A percentile compares a stretch with the other conserved stretches of the same genome.
These are phyloP conservation scores for Megalonaias nervosa DNA, from an alignment of 1,140 invertebrate genomes.

Conservation along the genomic window DNA sequence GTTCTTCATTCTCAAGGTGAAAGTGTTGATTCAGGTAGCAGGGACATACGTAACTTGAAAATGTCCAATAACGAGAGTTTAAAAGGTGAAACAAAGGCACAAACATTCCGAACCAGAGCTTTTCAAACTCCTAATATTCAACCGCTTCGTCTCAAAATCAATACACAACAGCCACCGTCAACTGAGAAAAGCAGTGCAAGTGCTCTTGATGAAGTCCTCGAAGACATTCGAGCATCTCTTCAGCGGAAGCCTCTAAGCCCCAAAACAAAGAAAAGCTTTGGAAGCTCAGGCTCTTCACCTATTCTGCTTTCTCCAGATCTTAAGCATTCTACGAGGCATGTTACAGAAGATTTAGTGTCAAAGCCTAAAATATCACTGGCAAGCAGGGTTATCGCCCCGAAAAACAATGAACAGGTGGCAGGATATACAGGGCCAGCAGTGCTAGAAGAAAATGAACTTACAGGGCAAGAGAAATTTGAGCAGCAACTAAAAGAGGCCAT, in stretches of 20 bases:
- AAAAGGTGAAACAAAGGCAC: neutral
- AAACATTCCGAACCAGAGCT: conserved; percentile 18
- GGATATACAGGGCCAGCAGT: neutral
- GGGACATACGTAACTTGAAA: too few species aligned
- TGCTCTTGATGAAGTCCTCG: conserved; percentile 64
- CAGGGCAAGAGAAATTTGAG: conserved; percentile 23
- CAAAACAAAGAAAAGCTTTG: conserved; percentile 40
- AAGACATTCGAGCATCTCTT: conserved; percentile 58
- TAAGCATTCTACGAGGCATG: conserved; percentile 8
- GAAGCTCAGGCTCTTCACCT: conserved; percentile 34
- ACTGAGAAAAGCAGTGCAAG: conserved; percentile 46
- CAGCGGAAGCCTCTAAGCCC: conserved; percentile 58
- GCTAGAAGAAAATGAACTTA: conserved; percentile 1
- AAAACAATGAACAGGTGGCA: neutral
- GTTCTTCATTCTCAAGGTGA: neutral
- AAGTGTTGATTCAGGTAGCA: conserved; percentile 1
- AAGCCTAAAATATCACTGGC: neutral
- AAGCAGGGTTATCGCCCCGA: neutral
- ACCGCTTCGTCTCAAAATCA: conserved; percentile 54
- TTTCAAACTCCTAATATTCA: conserved; percentile 60
- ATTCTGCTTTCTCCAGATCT: conserved; percentile 40
- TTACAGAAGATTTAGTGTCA: neutral
- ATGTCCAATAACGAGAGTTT: too few species aligned
- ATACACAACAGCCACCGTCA: neutral
- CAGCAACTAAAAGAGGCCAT: neutral